A percentile compares a stretch with the other conserved stretches of the same genome.
Evolutionary conservation across 2,113 vertebrate genomes (phyloP).

Genomic region (Athene noctua): DNA sequence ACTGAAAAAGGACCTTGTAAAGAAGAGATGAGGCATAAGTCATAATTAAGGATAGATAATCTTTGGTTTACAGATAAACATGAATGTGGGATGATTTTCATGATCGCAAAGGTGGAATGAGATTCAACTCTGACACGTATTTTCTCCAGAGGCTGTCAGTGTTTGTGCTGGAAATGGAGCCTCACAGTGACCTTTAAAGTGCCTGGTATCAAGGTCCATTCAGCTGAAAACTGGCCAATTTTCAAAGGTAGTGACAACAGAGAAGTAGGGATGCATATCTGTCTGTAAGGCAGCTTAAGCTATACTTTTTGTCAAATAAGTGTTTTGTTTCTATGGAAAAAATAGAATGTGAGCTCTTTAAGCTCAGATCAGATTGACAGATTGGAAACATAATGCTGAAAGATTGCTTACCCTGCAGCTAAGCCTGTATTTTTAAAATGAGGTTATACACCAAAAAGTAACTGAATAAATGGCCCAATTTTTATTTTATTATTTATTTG

Average conservation of each 20-base stretch:
- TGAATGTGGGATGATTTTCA: neutral
- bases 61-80: neutral
- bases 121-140: neutral
- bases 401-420: slow-evolving; percentile 40
- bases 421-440: slow-evolving; percentile 30
- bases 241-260: slow-evolving; percentile 11
- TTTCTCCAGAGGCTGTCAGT: neutral
- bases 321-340: slow-evolving; percentile 42
- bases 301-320: slow-evolving; percentile 15
- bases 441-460: neutral
- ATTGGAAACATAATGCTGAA: slow-evolving; percentile 51
- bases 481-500: slow-evolving; percentile 52
- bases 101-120: neutral
- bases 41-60: neutral
- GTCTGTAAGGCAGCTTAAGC: slow-evolving; percentile 3
- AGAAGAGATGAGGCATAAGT: neutral
- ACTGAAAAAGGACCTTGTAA: neutral
- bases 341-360: slow-evolving; percentile 8
- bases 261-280: neutral
- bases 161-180: neutral
- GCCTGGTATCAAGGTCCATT: neutral
- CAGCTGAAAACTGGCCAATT: slow-evolving; percentile 21
- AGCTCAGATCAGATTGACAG: slow-evolving; percentile 48
- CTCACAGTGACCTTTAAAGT: neutral
- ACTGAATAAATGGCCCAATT: slow-evolving; percentile 35